phyloP scores from a whole-genome alignment of 30 jellyfish, hydroid and myxozoan genomes.

The Cassiopea xamachana region DNA sequence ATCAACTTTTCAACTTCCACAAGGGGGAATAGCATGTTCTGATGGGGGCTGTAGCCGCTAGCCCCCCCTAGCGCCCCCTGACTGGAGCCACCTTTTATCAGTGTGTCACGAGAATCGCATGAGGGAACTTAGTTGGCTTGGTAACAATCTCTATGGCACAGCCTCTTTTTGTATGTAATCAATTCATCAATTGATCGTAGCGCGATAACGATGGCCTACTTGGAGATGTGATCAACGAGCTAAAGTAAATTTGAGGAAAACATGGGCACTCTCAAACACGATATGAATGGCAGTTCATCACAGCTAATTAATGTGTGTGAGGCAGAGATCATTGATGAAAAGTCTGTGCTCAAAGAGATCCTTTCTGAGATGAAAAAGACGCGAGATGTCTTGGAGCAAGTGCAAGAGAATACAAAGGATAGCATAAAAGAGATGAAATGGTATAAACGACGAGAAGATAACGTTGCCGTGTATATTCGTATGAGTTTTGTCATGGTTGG shows the following conservation, averaged over 20 bases:
- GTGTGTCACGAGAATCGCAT: no score
- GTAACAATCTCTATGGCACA: no score
- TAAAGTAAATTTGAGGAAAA: neutral
- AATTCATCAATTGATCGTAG: no score
- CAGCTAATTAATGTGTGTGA: neutral
- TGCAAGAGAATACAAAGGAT: slow-evolving; percentile 12
- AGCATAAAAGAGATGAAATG: slow-evolving; percentile 14
- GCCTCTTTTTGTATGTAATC: no score
- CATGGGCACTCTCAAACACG: neutral
- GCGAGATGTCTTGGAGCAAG: neutral
- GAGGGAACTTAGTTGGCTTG: no score
- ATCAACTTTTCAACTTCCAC: no score
- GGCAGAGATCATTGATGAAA: neutral
- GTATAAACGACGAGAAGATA: neutral
- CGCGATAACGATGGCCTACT: no score
- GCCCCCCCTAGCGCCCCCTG: no score
- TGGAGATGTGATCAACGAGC: no score
- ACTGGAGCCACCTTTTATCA: no score
- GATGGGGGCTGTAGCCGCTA: no score
- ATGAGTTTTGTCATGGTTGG: slow-evolving; percentile 58
- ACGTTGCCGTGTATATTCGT: slow-evolving; percentile 24
- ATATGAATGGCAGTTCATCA: neutral
- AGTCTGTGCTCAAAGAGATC: neutral
- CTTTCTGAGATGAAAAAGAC: neutral
- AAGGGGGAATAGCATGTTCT: no score